phyloP scores from a whole-genome alignment of 2,797 vertebrate genomes.

The Podarcis lilfordi region DNA sequence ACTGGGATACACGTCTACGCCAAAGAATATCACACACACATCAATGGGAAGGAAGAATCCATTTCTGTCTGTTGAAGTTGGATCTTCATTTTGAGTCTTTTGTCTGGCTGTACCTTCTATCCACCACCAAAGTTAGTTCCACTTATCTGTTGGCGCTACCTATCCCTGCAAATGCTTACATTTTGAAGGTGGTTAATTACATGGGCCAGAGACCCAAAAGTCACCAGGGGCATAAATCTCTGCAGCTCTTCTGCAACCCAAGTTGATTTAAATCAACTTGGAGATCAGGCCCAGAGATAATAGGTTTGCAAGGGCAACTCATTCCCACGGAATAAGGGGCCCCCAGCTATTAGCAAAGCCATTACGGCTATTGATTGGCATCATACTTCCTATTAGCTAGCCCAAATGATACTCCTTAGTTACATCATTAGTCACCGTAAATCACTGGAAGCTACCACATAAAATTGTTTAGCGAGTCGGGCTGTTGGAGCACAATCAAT shows the following conservation, averaged over 20 bases:
- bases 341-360: conserved; percentile 35
- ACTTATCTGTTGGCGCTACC: neutral
- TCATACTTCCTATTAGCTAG: conserved; percentile 45
- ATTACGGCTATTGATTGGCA: conserved; percentile 53
- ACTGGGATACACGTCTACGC: neutral
- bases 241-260: neutral
- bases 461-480: conserved; percentile 44
- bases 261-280: conserved; percentile 28
- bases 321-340: neutral
- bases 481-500: conserved; percentile 54
- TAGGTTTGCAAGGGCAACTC: conserved; percentile 23
- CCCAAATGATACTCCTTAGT: conserved; percentile 53
- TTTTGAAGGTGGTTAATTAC: conserved; percentile 13
- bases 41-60: too few relatives aligned
- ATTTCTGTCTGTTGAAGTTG: neutral
- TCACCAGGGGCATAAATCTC: neutral
- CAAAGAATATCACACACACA: neutral
- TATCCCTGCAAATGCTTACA: neutral
- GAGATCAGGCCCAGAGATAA: conserved; percentile 23
- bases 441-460: conserved; percentile 54
- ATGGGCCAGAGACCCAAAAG: too few relatives aligned
- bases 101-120: too few relatives aligned
- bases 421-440: conserved; percentile 51
- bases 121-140: neutral
- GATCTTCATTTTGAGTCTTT: too few relatives aligned